phyloP scores from a whole-genome alignment of 2,113 vertebrate species.

The Trichomycterus rosablanca region DNA sequence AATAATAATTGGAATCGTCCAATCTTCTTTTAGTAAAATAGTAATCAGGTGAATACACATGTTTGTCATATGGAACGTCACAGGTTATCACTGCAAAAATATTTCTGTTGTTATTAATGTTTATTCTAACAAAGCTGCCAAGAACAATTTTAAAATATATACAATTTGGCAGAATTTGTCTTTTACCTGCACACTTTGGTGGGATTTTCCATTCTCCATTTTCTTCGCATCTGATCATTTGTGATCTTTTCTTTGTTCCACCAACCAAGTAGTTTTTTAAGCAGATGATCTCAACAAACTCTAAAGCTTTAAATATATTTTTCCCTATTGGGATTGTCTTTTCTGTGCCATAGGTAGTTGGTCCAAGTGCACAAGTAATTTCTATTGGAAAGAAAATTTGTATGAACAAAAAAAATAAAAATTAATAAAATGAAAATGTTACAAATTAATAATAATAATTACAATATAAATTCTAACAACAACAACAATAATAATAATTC shows the following conservation, averaged over 20 bases:
- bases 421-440: background rate
- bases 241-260: accelerated
- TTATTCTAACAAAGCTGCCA: too few relatives aligned
- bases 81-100: slow-evolving; percentile 47
- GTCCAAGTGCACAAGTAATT: slow-evolving; percentile 40
- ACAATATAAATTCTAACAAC: too few relatives aligned
- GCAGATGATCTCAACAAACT: slow-evolving; percentile 37
- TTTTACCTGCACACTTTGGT: slow-evolving; percentile 49
- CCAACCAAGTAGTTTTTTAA: background rate
- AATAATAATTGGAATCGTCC: background rate
- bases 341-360: accelerated
- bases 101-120: background rate
- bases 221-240: background rate
- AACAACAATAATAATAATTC: too few relatives aligned
- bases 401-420: too few relatives aligned
- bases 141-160: too few relatives aligned
- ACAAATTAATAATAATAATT: background rate
- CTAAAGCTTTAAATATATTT: slow-evolving; percentile 36
- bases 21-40: accelerated
- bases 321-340: background rate
- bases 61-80: accelerated
- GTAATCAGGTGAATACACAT: accelerated
- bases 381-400: slow-evolving; percentile 27
- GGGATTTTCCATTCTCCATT: slow-evolving; percentile 22
- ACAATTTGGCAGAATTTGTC: too few relatives aligned